Base-by-base conservation (phyloP, 2,888 invertebrate genomes). In the Drosophila aldrichi region DNA sequence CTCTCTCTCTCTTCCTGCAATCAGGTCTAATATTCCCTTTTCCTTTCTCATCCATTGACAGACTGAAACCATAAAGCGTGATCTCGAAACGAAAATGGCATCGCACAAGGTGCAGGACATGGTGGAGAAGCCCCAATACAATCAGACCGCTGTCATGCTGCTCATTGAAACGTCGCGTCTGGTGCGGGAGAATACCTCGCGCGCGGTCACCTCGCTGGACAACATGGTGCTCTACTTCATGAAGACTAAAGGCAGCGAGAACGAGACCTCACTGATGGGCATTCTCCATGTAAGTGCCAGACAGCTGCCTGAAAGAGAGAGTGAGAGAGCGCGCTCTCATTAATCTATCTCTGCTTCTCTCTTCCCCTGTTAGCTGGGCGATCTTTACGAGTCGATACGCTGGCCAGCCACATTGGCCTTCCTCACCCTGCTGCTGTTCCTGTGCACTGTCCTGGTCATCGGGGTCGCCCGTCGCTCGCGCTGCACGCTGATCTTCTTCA, bases 401-500 rank as follows among this genome's bases (percentile, higher is more conserved):
- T 93, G 93, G 93, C 93, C 93, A 22, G 92, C 92, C n/a, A 93
- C 93, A 8, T 79, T 93, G 48, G 93, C 92, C 51, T 93, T 93
- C 66, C 88, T 93, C 51, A 93, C 93, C 9, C 74, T 92, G 25
- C 77, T 93, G 8, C 79, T 93, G 43, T 81, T 93, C 57, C 82
- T 93, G 10, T 93, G 93, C 77, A 92, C 93, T 2, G 90, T 93
- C 8, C 81, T 93, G 63, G 93, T 93, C 29, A 93, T 93, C 78
- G 93, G 93, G n/a, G 93, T 93, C 40, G 93, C 93, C 29, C 88
- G 93, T 57, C 91, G 93, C 67, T 97, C 97, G 52, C 95, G 98
- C 60, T 97, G 97, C 90, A 96, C 97, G 56, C 95, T 98, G 71
- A 96, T 98, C 90, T 96, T 97, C 94, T 97, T 98, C 87, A 97